phyloP scores from a whole-genome alignment of 2,888 invertebrate genomes.

The Charanyca ferruginea region DNA sequence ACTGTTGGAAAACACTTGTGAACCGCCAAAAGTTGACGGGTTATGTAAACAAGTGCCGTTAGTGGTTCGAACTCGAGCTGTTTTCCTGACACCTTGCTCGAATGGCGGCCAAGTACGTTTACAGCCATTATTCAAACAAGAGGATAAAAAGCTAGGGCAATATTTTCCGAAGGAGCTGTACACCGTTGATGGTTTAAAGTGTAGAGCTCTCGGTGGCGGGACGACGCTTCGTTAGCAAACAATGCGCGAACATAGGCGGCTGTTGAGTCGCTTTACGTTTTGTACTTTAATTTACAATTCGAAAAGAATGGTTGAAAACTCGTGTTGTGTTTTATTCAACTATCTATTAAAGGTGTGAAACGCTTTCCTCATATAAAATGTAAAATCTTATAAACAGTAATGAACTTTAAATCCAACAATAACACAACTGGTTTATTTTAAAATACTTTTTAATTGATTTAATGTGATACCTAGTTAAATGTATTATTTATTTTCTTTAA shows the following conservation, averaged over 20 bases:
- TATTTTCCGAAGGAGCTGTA: constrained; percentile 89
- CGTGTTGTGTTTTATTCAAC: not conserved
- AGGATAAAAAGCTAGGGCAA: constrained; percentile 90
- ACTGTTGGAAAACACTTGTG: constrained; percentile 86
- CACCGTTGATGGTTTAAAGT: constrained; percentile 90
- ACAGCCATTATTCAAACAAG: constrained; percentile 91
- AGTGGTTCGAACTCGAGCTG: constrained; percentile 87
- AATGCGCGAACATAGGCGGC: constrained; percentile 72
- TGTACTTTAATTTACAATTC: constrained; percentile 27
- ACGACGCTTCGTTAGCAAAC: constrained; percentile 90
- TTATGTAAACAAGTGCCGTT: constrained; percentile 89
- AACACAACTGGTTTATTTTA: not conserved
- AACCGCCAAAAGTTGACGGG: constrained; percentile 86
- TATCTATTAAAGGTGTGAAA: not conserved
- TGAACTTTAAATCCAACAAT: not conserved
- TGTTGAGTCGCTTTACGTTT: constrained; percentile 33
- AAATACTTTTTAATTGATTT: too few relatives aligned
- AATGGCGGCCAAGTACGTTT: constrained; percentile 88
- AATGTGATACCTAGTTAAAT: too few relatives aligned
- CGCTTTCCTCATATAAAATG: not conserved
- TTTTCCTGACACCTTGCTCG: constrained; percentile 88
- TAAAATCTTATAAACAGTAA: not conserved
- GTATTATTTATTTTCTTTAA: too few relatives aligned
- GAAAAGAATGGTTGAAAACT: not conserved
- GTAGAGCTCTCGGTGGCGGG: constrained; percentile 86